These are phyloP conservation scores for Drosophila teissieri DNA, from an alignment of 1,140 invertebrate genomes.

Conservation along the genomic window DNA sequence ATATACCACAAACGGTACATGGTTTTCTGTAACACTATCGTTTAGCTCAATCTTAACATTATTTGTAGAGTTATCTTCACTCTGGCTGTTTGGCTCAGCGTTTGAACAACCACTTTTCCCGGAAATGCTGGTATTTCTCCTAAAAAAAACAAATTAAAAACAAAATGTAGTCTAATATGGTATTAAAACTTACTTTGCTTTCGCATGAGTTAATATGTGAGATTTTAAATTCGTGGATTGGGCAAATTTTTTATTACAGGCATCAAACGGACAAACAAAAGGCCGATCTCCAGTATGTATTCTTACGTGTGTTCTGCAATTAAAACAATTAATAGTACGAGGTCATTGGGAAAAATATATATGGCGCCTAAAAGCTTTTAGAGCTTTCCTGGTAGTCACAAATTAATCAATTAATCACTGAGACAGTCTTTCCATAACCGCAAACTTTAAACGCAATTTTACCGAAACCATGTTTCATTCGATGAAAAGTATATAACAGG, in stretches of 20 bases:
- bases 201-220: slow-evolving; percentile 98
- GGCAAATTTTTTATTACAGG: slow-evolving; percentile 99
- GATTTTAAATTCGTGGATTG: slow-evolving; percentile 99
- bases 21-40: slow-evolving; percentile 58
- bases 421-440: no score
- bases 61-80: slow-evolving; percentile 55
- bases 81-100: slow-evolving; percentile 45
- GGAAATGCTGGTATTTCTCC: slow-evolving; percentile 45
- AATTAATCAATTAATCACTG: no score
- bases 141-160: slow-evolving; percentile 23
- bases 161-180: not conserved
- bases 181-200: slow-evolving; percentile 91
- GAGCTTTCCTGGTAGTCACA: not conserved
- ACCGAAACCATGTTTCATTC: no score
- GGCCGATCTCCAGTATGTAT: slow-evolving; percentile 99
- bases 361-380: no score
- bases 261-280: slow-evolving; percentile 99
- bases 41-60: slow-evolving; percentile 81
- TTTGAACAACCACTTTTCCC: slow-evolving; percentile 59
- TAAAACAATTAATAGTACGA: not conserved
- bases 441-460: no score
- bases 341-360: no score
- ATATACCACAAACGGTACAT: slow-evolving; percentile 68
- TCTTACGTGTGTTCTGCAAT: slow-evolving; percentile 95
- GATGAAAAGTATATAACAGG: no score